Evolutionary conservation across 2,113 vertebrate genomes (phyloP), one percentile per base, ranked within the genome.

Genomic region (Macaca nemestrina): DNA sequence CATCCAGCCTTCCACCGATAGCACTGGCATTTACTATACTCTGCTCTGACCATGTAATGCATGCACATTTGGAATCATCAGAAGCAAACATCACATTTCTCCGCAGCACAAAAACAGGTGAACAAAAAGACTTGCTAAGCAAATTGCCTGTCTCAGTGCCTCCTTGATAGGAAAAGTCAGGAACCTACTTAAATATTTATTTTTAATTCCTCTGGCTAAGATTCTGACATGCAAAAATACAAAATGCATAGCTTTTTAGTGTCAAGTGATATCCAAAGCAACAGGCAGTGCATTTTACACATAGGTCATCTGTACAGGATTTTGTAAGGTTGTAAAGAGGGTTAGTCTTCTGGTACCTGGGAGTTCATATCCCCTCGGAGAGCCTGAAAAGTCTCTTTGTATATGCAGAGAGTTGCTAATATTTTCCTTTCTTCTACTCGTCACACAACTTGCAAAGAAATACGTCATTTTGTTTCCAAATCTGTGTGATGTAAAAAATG

Each of bases 131-230:
- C 95, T 82, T 88, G 93, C 96, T 94, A 94, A 97, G 97, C 95
- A 96, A 95, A 97, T 81, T 95, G 96, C 94, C 96, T 84, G 78
- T 97, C 95, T 97, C 90, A 6, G 52, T 55, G 81, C 59, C 67
- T 97, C 59, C 92, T 79, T 85, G 95, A 89, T 95, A 97, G 95
- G 92, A 95, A 96, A 97, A 98, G 97, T 97, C 96, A 95, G 94
- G 90, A 97, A 96, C 90, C 97, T 97, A 88, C 90, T 98, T 97
- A 98, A 98, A 97, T 98, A 98, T 98, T 98, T 98, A 97, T 97
- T 97, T 96, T 97, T 97, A 97, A 97, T 97, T 98, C 97, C 94
- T 97, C 94, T 95, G 93, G 97, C 97, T 97, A 96, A 95, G 93
- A 97, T 93, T 97, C 94, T 78, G 93, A 97, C 97, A 95, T 96